Percentiles rank a stretch among this genome's conserved stretches.
phyloP scores from a whole-genome alignment of 1,140 invertebrate species.

The Drosophila oshimai region DNA sequence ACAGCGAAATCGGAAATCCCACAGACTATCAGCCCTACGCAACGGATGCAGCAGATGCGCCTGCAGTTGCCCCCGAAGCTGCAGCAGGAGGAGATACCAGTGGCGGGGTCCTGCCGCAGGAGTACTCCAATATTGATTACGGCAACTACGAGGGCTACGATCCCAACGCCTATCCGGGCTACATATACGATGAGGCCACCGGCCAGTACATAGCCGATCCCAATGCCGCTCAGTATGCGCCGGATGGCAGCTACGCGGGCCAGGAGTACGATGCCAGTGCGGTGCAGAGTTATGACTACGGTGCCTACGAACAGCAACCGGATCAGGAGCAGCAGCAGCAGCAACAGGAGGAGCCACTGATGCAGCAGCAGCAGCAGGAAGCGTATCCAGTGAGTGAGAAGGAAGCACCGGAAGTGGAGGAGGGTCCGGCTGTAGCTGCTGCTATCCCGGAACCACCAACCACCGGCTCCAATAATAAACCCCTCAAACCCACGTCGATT shows the following conservation, averaged over 20 bases:
- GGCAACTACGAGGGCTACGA: slow-evolving; percentile 78
- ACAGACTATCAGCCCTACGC: slow-evolving; percentile 67
- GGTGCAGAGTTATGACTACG: slow-evolving; percentile 56
- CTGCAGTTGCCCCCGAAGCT: background rate
- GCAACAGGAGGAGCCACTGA: slow-evolving; percentile 14
- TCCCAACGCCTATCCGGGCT: slow-evolving; percentile 76
- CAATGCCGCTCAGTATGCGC: slow-evolving; percentile 59
- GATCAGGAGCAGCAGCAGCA: slow-evolving; percentile 33
- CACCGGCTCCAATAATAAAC: slow-evolving; percentile 37
- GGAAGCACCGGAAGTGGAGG: slow-evolving; percentile 31
- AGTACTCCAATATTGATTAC: slow-evolving; percentile 76
- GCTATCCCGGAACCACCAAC: slow-evolving; percentile 13
- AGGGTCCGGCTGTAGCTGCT: background rate
- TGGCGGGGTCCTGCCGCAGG: slow-evolving; percentile 43
- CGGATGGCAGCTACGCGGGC: slow-evolving; percentile 57
- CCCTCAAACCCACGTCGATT: slow-evolving; percentile 77
- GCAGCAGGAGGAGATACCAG: background rate
- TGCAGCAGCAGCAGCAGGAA: slow-evolving; percentile 47
- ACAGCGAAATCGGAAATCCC: slow-evolving; percentile 78
- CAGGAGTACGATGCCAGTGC: slow-evolving; percentile 59
- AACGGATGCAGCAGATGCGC: slow-evolving; percentile 49
- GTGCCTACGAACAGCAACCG: slow-evolving; percentile 47
- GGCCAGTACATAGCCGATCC: slow-evolving; percentile 79
- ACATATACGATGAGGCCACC: slow-evolving; percentile 75
- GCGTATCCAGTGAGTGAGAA: slow-evolving; percentile 46